These are phyloP conservation scores for Galeruca laticollis DNA, from an alignment of 2,888 invertebrate species.

Conservation along the genomic window DNA sequence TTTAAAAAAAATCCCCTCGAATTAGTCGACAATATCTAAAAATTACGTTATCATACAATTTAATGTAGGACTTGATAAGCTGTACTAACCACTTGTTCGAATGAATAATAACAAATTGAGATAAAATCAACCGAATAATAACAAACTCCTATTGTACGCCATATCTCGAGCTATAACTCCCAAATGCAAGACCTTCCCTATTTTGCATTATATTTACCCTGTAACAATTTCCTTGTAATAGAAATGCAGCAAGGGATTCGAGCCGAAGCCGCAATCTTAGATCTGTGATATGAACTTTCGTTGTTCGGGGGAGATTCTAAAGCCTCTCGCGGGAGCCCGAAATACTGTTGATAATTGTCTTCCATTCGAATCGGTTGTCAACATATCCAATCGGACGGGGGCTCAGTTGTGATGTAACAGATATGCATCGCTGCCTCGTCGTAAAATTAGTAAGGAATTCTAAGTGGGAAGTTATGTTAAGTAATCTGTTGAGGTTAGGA, in stretches of 20 bases:
- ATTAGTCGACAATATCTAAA: no score
- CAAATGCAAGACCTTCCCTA: no score
- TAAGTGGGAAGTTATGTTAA: slow-evolving; percentile 28
- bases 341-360: slow-evolving; percentile 48
- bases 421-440: slow-evolving; percentile 23
- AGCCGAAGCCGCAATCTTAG: slow-evolving; percentile 47
- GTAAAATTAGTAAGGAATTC: slow-evolving; percentile 32
- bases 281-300: slow-evolving; percentile 50
- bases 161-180: no score
- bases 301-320: slow-evolving; percentile 44
- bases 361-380: slow-evolving; percentile 43
- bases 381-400: slow-evolving; percentile 37
- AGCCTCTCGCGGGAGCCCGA: slow-evolving; percentile 41
- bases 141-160: no score
- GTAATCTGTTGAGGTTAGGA: slow-evolving; percentile 5
- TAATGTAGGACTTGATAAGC: no score
- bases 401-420: slow-evolving; percentile 30
- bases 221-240: slow-evolving; percentile 26
- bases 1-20: no score
- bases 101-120: no score
- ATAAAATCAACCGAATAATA: no score
- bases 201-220: no score
- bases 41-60: no score
- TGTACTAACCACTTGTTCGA: no score
- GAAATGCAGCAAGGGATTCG: slow-evolving; percentile 36